A percentile compares a stretch with the other conserved stretches of the same genome.
Evolutionary conservation across 2,113 vertebrate species (phyloP).

Genomic region (Rhynchomys soricoides): DNA sequence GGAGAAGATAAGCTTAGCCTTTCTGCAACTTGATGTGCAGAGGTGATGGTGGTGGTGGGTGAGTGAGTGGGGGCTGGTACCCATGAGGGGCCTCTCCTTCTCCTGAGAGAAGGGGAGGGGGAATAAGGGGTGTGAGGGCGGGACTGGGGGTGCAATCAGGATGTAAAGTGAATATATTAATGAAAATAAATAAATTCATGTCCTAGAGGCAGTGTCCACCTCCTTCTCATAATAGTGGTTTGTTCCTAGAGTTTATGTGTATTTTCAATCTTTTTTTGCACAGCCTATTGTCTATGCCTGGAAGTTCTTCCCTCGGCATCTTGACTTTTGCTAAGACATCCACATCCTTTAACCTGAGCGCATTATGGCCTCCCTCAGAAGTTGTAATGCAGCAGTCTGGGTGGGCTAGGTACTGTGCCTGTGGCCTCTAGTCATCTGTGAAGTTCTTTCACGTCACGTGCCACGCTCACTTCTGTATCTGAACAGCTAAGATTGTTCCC

Average conservation of each 20-base stretch:
- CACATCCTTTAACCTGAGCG: neutral
- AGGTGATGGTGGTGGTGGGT: too few species aligned
- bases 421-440: neutral
- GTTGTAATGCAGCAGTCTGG: neutral
- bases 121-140: too few species aligned
- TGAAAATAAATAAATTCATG: neutral
- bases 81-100: too few species aligned
- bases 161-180: too few species aligned
- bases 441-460: neutral
- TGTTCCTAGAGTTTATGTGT: slow-evolving; percentile 21
- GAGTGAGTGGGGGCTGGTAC: too few species aligned
- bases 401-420: neutral
- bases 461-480: neutral
- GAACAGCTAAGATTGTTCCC: neutral
- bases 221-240: neutral
- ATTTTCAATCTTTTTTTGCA: slow-evolving; percentile 21
- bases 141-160: too few species aligned
- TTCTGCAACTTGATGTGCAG: too few species aligned
- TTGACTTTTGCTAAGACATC: neutral
- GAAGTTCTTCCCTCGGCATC: neutral
- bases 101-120: too few species aligned
- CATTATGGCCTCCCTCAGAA: neutral
- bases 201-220: neutral
- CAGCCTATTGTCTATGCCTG: neutral
- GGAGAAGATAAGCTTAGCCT: too few species aligned